phyloP scores from a whole-genome alignment of 2,888 invertebrate genomes.

The Acronicta leporina region DNA sequence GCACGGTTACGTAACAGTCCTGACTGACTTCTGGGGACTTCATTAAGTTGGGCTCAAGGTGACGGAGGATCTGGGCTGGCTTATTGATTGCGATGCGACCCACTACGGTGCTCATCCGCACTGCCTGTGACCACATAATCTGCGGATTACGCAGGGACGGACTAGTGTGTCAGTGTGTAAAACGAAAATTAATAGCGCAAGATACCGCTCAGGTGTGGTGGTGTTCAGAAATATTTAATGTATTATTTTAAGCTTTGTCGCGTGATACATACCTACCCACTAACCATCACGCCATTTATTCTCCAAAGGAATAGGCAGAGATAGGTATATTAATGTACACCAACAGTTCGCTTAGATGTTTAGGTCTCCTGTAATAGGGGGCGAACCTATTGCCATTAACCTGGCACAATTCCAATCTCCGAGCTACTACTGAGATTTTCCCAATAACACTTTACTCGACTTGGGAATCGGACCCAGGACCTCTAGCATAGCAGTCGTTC shows the following conservation, averaged over 20 bases:
- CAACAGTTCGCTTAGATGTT: no score
- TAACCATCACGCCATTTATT: no score
- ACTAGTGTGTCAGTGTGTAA: conserved; percentile 60
- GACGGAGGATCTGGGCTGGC: conserved; percentile 63
- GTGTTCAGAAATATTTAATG: conserved; percentile 43
- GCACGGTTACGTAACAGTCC: conserved; percentile 33
- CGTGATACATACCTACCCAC: conserved; percentile 1
- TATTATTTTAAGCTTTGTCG: conserved; percentile 18
- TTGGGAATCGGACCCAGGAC: no score
- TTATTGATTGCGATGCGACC: conserved; percentile 68
- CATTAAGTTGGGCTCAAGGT: conserved; percentile 76
- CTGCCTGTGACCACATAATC: conserved; percentile 66
- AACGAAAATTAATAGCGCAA: conserved; percentile 58
- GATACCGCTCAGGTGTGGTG: conserved; percentile 10
- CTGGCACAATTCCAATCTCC: no score
- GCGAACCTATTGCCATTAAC: no score
- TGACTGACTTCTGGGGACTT: conserved; percentile 59
- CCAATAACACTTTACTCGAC: no score
- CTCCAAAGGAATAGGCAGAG: no score
- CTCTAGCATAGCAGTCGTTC: no score
- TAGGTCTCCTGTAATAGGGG: no score
- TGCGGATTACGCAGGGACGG: conserved; percentile 67
- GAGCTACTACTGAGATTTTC: no score
- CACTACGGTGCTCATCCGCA: conserved; percentile 56
- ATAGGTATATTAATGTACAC: no score